A percentile compares a stretch with the other conserved stretches of the same genome.
phyloP scores from a whole-genome alignment of 92 coral and sea anemone species.

The Porites lobata region DNA sequence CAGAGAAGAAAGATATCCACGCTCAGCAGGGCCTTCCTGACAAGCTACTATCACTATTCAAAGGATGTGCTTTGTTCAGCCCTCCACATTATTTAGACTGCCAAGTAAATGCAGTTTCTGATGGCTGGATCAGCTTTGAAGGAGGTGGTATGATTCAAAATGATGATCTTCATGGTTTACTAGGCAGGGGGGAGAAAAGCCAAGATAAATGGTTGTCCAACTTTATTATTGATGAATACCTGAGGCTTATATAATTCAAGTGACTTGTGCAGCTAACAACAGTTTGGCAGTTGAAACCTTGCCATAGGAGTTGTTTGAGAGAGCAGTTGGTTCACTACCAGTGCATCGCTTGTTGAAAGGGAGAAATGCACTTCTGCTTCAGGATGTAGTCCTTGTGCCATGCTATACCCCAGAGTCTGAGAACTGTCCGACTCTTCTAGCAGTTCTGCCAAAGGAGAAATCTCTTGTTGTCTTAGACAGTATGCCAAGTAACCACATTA shows the following conservation, averaged over 20 bases:
- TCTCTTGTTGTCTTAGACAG: constrained; percentile 54
- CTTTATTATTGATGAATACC: constrained; percentile 65
- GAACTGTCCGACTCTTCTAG: constrained; percentile 76
- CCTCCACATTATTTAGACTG: constrained; percentile 41
- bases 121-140: constrained; percentile 49
- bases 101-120: constrained; percentile 62
- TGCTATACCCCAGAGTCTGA: constrained; percentile 58
- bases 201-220: constrained; percentile 52
- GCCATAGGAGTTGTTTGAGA: constrained; percentile 64
- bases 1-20: background rate
- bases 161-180: constrained; percentile 42
- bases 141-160: constrained; percentile 41
- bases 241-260: constrained; percentile 15
- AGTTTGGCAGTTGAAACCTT: constrained; percentile 45
- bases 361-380: constrained; percentile 32
- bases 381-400: constrained; percentile 65
- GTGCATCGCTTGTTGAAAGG: constrained; percentile 31
- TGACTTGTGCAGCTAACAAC: constrained; percentile 26
- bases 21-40: constrained; percentile 47
- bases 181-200: constrained; percentile 29
- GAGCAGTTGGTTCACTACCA: constrained; percentile 41
- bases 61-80: constrained; percentile 26
- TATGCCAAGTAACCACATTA: constrained; percentile 51
- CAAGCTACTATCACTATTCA: constrained; percentile 34
- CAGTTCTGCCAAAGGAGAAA: constrained; percentile 59